Conservation (phyloP, 2,113 vertebrate species). For the Ceyx cyanopectus region DNA sequence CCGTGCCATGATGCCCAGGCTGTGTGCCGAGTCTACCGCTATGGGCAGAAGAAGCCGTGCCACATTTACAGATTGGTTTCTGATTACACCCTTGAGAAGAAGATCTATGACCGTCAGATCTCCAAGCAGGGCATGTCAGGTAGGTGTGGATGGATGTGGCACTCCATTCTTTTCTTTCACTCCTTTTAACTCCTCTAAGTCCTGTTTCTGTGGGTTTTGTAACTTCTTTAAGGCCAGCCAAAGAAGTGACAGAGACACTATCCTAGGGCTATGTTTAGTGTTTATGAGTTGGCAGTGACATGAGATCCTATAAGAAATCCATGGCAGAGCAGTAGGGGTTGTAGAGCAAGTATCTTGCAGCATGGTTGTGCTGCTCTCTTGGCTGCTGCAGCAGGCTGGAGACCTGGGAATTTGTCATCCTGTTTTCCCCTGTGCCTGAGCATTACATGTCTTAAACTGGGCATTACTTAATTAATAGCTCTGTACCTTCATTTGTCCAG, state of each 20-base stretch:
- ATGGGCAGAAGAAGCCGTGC: constrained; percentile 95
- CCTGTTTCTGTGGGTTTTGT: neutral
- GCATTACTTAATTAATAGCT: neutral
- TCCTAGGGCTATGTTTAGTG: neutral
- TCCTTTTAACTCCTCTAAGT: neutral
- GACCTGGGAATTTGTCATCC: neutral
- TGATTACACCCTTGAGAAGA: constrained; percentile 97
- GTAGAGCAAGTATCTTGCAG: neutral
- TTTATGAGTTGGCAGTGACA: neutral
- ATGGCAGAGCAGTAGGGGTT: neutral
- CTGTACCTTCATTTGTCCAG: neutral
- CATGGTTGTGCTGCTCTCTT: neutral
- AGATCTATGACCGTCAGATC: constrained; percentile 98
- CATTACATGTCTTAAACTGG: neutral
- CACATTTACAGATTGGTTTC: constrained; percentile 97
- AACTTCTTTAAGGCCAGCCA: neutral
- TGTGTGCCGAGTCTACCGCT: constrained; percentile 96
- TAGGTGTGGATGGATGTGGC: constrained; percentile 28
- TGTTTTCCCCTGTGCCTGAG: neutral
- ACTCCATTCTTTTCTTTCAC: neutral
- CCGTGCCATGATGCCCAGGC: constrained; percentile 98
- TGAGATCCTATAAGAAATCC: neutral
- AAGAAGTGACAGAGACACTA: neutral
- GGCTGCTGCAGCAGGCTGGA: neutral
- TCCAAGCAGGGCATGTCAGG: constrained; percentile 99